Base-by-base conservation (phyloP, 2,113 vertebrate genomes). In the Eulemur rufifrons region DNA sequence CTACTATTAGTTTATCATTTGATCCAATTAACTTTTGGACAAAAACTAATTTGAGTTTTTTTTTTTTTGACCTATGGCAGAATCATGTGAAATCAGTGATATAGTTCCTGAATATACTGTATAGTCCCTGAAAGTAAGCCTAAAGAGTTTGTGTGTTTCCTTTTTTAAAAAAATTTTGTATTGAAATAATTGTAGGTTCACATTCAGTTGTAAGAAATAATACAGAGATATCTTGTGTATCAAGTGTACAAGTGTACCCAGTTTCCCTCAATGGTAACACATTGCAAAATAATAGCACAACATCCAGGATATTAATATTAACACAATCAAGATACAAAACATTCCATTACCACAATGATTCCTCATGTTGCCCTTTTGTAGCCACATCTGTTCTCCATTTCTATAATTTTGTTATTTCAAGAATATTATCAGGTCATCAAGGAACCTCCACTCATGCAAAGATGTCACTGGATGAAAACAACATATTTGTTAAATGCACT, bases 401-500 rank as follows among this genome's bases (percentile, higher is more conserved):
- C 77, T 87, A 56, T 68, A 82, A 61, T 92, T 88, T 87, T 95
- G 34, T 82, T 66, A 71, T 94, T 93, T 88, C n/a, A 78, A 85
- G 42, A 93, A 73, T 80, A 15, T 86, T 39, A 23, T 89, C 47
- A 74, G 45, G 23, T 89, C n/a, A 68, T 8, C 23, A 59, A 86
- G 54, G 42, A 89, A n/a, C 32, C 39, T 63, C 66, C 15, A 59
- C 25, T 54, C 42, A 61, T 50, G 64, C 45, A 71, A 73, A 85
- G 29, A 83, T 56, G 27, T 2, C 34, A 56, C 20, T 59, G 42
- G 25, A 42, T 91, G 64, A 56, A 74, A 54, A 56, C 17, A 69
- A 25, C 23, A 18, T 69, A 45, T 86, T 42, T 94, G 39, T 84
- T 74, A 42, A 63, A 29, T 82, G 64, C 32, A 92, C 34, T 87